Conservation (phyloP, 2,113 vertebrate species). For the Tringa solitaria region DNA sequence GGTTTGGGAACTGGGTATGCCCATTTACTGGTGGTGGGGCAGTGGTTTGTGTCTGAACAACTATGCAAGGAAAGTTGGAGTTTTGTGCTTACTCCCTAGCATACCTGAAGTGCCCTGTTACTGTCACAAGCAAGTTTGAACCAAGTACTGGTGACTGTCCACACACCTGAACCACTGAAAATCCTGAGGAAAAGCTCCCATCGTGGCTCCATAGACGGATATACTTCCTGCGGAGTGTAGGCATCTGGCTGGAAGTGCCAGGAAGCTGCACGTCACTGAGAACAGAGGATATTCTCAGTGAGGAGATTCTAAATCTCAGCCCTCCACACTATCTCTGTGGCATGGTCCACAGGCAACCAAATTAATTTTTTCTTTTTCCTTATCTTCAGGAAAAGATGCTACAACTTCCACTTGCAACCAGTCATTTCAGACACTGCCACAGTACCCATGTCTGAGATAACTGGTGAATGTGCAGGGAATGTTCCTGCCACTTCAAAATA, state of each 20-base stretch:
- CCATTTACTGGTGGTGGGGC: neutral
- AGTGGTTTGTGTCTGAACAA: neutral
- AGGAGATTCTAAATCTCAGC: neutral
- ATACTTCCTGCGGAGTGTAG: neutral
- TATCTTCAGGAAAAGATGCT: neutral
- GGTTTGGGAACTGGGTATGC: neutral
- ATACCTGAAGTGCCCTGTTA: neutral
- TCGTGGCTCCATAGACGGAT: fast-evolving
- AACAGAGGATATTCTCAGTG: neutral
- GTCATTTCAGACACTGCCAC: neutral
- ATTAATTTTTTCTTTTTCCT: neutral
- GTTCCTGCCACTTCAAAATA: neutral
- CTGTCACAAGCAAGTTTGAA: fast-evolving
- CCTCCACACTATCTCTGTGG: neutral
- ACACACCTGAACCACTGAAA: neutral
- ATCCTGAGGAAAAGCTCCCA: neutral
- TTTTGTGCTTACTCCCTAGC: neutral
- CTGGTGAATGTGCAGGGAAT: neutral
- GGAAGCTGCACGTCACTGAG: neutral
- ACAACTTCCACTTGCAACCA: neutral
- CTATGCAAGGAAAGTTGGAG: neutral
- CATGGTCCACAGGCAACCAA: neutral
- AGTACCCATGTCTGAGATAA: neutral
- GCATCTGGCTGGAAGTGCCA: neutral
- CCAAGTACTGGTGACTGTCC: fast-evolving